Evolutionary conservation across 2,797 vertebrate species (phyloP).

Genomic region (Anabas testudineus): DNA sequence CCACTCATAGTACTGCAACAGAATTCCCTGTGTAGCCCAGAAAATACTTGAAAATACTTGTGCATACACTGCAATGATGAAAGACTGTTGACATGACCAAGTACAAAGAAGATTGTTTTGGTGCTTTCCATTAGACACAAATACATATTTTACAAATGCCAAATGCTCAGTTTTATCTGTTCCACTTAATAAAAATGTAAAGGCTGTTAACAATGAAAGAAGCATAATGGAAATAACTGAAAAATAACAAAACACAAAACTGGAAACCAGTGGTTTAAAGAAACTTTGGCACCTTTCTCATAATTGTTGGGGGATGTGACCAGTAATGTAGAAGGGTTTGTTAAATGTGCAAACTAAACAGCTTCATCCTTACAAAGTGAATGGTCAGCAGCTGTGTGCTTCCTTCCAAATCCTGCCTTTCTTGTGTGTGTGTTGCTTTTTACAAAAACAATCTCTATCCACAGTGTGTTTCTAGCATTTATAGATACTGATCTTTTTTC

Average conservation of each 20-base stretch:
- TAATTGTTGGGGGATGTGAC: conserved; percentile 28
- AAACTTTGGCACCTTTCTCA: conserved; percentile 2
- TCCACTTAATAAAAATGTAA: no score
- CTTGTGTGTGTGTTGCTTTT: conserved; percentile 36
- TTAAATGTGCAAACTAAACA: conserved; percentile 50
- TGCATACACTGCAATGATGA: no score
- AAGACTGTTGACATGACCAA: no score
- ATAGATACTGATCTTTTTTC: conserved; percentile 64
- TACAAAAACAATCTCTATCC: conserved; percentile 58
- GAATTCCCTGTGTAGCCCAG: no score
- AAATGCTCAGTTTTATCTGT: no score
- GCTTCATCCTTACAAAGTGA: conserved; percentile 61
- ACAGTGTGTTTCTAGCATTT: conserved; percentile 56
- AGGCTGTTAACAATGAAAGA: no score
- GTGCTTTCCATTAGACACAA: no score
- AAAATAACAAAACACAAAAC: neutral
- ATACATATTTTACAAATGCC: no score
- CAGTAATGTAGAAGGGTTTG: conserved; percentile 4
- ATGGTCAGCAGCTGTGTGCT: conserved; percentile 58
- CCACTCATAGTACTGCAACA: no score
- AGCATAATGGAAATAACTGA: neutral
- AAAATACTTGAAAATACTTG: no score
- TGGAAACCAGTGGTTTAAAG: neutral
- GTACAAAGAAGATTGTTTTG: no score
- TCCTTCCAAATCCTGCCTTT: conserved; percentile 54